A percentile compares a stretch with the other conserved stretches of the same genome.
Conservation (phyloP, 1,140 invertebrate genomes). For the Tenebrio molitor region DNA sequence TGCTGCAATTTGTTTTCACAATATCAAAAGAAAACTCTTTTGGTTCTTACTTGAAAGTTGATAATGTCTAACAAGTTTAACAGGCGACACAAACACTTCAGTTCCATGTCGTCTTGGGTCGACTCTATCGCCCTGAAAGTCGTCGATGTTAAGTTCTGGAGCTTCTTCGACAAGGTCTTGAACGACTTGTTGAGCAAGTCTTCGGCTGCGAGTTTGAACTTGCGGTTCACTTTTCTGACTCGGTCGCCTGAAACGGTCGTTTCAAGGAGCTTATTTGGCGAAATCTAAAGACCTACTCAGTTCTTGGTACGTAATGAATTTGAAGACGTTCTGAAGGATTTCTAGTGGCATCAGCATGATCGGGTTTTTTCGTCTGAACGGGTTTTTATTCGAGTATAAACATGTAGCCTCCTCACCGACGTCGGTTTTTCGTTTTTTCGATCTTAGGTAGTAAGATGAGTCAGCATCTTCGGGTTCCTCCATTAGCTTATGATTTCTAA, state of each 20-base stretch:
- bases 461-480: slow-evolving; percentile 16
- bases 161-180: slow-evolving; percentile 52
- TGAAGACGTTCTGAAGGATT: slow-evolving; percentile 56
- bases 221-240: slow-evolving; percentile 58
- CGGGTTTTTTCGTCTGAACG: slow-evolving; percentile 55
- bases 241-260: slow-evolving; percentile 50
- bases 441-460: slow-evolving; percentile 9
- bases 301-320: slow-evolving; percentile 57
- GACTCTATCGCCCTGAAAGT: slow-evolving; percentile 52
- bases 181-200: slow-evolving; percentile 56
- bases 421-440: slow-evolving; percentile 28
- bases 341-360: slow-evolving; percentile 59
- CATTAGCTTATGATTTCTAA: slow-evolving; percentile 15
- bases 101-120: slow-evolving; percentile 60
- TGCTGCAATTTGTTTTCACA: slow-evolving; percentile 50
- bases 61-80: slow-evolving; percentile 58
- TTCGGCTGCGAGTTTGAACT: slow-evolving; percentile 57
- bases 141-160: slow-evolving; percentile 48
- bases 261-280: not conserved
- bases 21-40: not conserved
- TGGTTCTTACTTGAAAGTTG: slow-evolving; percentile 56
- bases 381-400: slow-evolving; percentile 10
- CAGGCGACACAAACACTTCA: slow-evolving; percentile 56
- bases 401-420: slow-evolving; percentile 11
- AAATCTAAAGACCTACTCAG: slow-evolving; percentile 49